Percentiles rank a stretch among this genome's conserved stretches.
phyloP scores from a whole-genome alignment of 2,888 invertebrate genomes.

The Esperia sulphurella region DNA sequence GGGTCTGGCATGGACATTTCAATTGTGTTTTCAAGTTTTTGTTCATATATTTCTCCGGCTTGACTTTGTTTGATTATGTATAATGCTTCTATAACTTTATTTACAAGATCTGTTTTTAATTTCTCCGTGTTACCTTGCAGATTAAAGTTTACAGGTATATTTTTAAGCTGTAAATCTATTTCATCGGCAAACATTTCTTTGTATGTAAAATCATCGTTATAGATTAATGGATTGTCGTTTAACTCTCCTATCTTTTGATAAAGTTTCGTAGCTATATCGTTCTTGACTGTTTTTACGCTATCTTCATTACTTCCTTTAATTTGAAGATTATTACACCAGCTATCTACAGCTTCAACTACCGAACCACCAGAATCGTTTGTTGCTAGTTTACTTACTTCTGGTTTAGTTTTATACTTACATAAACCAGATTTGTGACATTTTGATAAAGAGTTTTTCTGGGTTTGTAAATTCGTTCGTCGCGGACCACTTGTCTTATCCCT shows the following conservation, averaged over 20 bases:
- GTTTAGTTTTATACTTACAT: not conserved
- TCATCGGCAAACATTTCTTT: slow-evolving; percentile 37
- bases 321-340: slow-evolving; percentile 46
- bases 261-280: slow-evolving; percentile 36
- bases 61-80: slow-evolving; percentile 31
- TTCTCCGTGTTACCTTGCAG: slow-evolving; percentile 27
- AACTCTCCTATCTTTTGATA: slow-evolving; percentile 46
- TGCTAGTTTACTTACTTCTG: not conserved
- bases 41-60: slow-evolving; percentile 43
- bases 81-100: slow-evolving; percentile 36
- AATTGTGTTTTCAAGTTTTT: slow-evolving; percentile 42
- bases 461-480: not conserved
- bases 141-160: slow-evolving; percentile 28
- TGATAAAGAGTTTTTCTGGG: not conserved
- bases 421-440: not conserved
- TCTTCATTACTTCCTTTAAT: slow-evolving; percentile 27
- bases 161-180: slow-evolving; percentile 37
- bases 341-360: slow-evolving; percentile 45
- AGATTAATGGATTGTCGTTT: slow-evolving; percentile 35
- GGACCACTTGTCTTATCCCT: slow-evolving; percentile 1
- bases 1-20: slow-evolving; percentile 44
- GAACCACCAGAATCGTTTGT: slow-evolving; percentile 23
- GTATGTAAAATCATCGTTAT: slow-evolving; percentile 38
- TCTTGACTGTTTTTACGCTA: slow-evolving; percentile 26
- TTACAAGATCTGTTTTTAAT: slow-evolving; percentile 32